Evolutionary conservation across 2,888 invertebrate species (phyloP).

Genomic region (Pantelozetes paolii): DNA sequence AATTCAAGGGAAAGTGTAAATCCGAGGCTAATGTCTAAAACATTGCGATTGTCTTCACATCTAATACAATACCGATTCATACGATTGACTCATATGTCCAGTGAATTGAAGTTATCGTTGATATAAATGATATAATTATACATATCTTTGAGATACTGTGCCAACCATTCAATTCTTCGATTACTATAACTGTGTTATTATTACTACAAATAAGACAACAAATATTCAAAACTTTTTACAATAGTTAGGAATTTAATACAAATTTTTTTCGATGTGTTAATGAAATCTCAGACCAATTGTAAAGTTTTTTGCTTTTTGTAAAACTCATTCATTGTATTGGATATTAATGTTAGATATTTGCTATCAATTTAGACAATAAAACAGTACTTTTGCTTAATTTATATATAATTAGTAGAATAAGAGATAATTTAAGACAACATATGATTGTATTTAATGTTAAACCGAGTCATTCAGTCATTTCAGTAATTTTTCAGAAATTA

Average conservation of each 20-base stretch:
- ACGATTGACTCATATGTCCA: not conserved
- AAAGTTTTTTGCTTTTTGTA: too few relatives aligned
- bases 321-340: too few relatives aligned
- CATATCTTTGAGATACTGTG: slow-evolving; percentile 18
- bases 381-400: too few relatives aligned
- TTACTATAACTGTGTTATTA: slow-evolving; percentile 1
- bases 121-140: not conserved
- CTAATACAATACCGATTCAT: not conserved
- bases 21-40: slow-evolving; percentile 1
- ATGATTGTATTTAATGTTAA: not conserved
- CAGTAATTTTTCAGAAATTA: not conserved
- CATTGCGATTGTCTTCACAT: not conserved
- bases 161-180: not conserved
- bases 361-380: too few relatives aligned
- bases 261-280: not conserved
- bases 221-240: not conserved
- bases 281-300: too few relatives aligned
- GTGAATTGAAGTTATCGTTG: not conserved
- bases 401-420: too few relatives aligned
- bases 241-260: not conserved
- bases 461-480: slow-evolving; percentile 18
- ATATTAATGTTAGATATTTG: too few relatives aligned
- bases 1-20: slow-evolving; percentile 47
- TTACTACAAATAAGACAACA: not conserved
- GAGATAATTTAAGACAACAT: too few relatives aligned